A percentile compares a stretch with the other conserved stretches of the same genome.
phyloP scores from a whole-genome alignment of 2,888 invertebrate species.

The Harpagoxenus sublaevis region DNA sequence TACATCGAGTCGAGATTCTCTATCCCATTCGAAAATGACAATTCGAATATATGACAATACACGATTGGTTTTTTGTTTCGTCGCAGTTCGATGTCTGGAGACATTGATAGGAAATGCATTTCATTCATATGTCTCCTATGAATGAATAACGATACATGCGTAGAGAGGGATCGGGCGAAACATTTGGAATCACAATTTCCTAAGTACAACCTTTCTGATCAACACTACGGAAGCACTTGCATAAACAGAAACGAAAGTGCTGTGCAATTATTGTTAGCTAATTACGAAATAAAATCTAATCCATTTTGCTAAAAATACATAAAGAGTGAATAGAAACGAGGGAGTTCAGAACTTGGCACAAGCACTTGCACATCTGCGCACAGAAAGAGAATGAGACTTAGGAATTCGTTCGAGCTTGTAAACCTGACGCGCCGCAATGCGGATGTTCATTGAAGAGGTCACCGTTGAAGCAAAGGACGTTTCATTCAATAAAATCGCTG shows the following conservation, averaged over 20 bases:
- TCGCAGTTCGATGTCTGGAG: not conserved
- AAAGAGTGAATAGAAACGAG: not conserved
- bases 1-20: not conserved
- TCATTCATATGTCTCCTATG: not conserved
- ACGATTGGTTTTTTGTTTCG: not conserved
- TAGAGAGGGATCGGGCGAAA: not conserved
- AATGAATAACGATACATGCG: not conserved
- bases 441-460: not conserved
- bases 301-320: not conserved
- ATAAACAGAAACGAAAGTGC: not conserved
- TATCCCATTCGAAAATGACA: not conserved
- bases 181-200: not conserved
- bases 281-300: not conserved
- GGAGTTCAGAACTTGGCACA: not conserved
- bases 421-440: not conserved
- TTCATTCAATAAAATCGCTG: slow-evolving; percentile 82
- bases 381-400: not conserved
- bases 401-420: not conserved
- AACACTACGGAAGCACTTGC: not conserved
- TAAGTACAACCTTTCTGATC: not conserved
- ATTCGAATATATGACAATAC: not conserved
- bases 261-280: not conserved
- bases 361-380: not conserved
- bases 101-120: not conserved
- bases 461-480: not conserved